phyloP scores from a whole-genome alignment of 2,113 vertebrate species.

The Oreochromis niloticus region DNA sequence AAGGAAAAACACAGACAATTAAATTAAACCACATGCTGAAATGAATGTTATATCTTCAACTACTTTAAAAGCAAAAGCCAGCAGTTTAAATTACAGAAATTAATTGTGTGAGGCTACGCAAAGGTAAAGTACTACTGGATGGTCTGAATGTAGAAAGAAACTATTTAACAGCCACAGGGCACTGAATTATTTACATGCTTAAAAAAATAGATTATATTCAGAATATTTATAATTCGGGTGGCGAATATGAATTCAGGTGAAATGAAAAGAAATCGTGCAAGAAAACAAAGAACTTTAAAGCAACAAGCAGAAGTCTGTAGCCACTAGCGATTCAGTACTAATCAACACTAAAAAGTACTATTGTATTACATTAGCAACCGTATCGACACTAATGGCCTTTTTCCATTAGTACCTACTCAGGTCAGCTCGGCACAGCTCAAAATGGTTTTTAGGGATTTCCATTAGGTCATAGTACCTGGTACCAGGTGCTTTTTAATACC shows the following conservation, averaged over 20 bases:
- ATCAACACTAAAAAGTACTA: background rate
- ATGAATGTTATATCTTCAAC: background rate
- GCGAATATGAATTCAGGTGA: background rate
- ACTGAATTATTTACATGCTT: conserved; percentile 21
- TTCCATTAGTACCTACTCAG: background rate
- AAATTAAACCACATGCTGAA: background rate
- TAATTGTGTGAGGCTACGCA: background rate
- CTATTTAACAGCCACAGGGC: conserved; percentile 7
- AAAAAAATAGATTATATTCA: background rate
- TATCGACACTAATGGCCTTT: background rate
- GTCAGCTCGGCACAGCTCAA: background rate
- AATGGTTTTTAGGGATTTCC: background rate
- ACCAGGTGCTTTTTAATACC: background rate
- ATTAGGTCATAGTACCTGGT: background rate
- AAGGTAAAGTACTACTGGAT: background rate
- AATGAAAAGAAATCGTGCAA: background rate
- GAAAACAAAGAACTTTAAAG: background rate
- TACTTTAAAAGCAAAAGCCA: background rate
- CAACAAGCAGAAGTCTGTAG: background rate
- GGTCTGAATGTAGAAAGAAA: background rate
- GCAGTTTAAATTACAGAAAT: background rate
- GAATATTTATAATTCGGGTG: background rate
- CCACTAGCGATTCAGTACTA: background rate
- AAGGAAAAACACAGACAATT: background rate
- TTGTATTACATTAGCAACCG: background rate